phyloP scores from a whole-genome alignment of 2,113 vertebrate genomes.

The Garra rufa region DNA sequence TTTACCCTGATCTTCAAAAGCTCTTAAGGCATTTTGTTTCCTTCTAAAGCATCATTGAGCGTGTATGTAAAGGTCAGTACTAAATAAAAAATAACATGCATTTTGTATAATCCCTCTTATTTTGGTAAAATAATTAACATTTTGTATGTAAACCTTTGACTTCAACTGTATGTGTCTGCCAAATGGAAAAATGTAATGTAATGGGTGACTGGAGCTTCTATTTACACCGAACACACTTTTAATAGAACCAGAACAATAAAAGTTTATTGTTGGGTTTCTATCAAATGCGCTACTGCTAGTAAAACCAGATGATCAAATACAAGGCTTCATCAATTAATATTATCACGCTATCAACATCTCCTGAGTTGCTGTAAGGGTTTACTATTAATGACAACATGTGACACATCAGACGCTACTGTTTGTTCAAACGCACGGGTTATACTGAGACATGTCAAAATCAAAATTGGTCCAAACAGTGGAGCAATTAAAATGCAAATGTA shows the following conservation, averaged over 20 bases:
- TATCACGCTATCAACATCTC: conserved; percentile 44
- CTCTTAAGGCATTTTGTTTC: too few species aligned
- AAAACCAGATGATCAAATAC: conserved; percentile 38
- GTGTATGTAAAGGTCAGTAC: too few species aligned
- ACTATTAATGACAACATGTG: conserved; percentile 53
- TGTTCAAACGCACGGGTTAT: conserved; percentile 79
- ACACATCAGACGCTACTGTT: conserved; percentile 48
- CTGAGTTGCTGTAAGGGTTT: conserved; percentile 32
- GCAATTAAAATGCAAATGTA: conserved; percentile 83
- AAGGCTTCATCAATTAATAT: conserved; percentile 44
- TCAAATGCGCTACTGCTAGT: background rate
- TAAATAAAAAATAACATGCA: too few species aligned
- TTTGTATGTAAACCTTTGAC: too few species aligned
- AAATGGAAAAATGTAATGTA: background rate
- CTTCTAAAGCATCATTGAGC: too few species aligned
- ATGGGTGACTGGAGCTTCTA: background rate
- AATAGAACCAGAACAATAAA: background rate
- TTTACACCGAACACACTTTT: background rate
- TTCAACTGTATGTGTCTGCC: background rate
- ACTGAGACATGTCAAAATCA: conserved; percentile 75
- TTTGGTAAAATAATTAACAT: too few species aligned
- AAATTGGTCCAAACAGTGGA: conserved; percentile 79
- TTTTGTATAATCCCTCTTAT: too few species aligned
- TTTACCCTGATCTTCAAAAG: too few species aligned
- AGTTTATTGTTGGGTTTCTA: conserved; percentile 24